These are phyloP conservation scores for Mizuhopecten yessoensis DNA, from an alignment of 1,140 invertebrate genomes.

Conservation along the genomic window DNA sequence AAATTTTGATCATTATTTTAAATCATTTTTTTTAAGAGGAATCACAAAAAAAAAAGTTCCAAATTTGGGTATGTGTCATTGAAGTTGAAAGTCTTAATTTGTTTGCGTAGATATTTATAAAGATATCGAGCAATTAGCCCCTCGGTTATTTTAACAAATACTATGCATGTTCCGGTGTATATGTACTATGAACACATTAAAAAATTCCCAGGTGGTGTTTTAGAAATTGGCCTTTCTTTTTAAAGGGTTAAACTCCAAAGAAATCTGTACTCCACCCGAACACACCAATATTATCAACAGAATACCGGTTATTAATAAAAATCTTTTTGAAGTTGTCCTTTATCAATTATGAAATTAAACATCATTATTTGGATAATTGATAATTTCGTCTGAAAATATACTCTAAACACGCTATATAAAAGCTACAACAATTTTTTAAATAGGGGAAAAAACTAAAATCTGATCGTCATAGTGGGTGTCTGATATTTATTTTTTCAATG, in stretches of 20 bases:
- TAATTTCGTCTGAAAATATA: background rate
- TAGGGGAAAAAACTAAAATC: background rate
- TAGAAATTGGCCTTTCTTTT: background rate
- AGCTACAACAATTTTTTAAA: background rate
- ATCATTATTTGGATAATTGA: background rate
- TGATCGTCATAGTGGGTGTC: background rate
- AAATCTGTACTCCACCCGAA: background rate
- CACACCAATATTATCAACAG: background rate
- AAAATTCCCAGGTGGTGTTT: background rate
- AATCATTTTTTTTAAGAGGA: too few relatives aligned
- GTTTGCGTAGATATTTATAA: background rate
- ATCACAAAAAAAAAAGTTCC: too few relatives aligned
- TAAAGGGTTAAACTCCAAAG: background rate
- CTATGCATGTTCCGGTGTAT: too few relatives aligned
- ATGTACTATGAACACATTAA: background rate
- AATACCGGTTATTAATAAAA: background rate
- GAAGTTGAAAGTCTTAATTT: constrained; percentile 19
- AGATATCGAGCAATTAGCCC: background rate
- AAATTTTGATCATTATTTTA: too few relatives aligned
- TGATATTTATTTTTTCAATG: background rate
- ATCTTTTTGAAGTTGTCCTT: background rate
- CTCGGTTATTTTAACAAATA: background rate
- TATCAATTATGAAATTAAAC: constrained; percentile 4
- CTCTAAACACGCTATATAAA: background rate
- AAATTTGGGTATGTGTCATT: background rate